Percentiles rank a stretch among this genome's conserved stretches.
phyloP scores from a whole-genome alignment of 2,113 vertebrate species.

The Megaptera novaeangliae region DNA sequence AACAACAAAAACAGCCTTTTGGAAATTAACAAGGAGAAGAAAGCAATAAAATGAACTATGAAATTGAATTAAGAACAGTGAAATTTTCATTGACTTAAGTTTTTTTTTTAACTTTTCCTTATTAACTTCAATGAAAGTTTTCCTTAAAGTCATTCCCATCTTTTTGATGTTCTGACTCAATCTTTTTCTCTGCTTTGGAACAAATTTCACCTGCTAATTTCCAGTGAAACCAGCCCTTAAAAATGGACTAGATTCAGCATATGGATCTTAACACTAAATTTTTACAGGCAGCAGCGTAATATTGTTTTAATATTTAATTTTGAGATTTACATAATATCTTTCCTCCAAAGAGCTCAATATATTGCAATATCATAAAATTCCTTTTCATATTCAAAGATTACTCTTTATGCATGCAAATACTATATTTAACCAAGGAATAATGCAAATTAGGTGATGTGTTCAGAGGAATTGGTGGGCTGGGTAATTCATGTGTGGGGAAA shows the following conservation, averaged over 20 bases:
- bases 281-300: conserved; percentile 66
- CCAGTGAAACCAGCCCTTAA: conserved; percentile 62
- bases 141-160: conserved; percentile 45
- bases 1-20: conserved; percentile 25
- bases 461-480: conserved; percentile 46
- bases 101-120: conserved; percentile 29
- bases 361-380: conserved; percentile 75
- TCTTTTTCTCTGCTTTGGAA: conserved; percentile 30
- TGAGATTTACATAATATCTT: conserved; percentile 78
- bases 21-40: conserved; percentile 1
- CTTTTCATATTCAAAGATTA: conserved; percentile 75
- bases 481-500: conserved; percentile 63
- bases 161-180: conserved; percentile 55
- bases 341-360: conserved; percentile 74
- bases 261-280: conserved; percentile 67
- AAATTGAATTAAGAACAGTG: conserved; percentile 52
- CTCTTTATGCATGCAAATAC: conserved; percentile 77
- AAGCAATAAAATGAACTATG: conserved; percentile 33
- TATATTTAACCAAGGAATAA: conserved; percentile 78
- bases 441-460: conserved; percentile 71
- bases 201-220: conserved; percentile 59
- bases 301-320: conserved; percentile 80
- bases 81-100: conserved; percentile 42
- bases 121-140: conserved; percentile 57
- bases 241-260: conserved; percentile 66